Conservation (phyloP, 2,113 vertebrate genomes). For the Chloebia gouldiae region DNA sequence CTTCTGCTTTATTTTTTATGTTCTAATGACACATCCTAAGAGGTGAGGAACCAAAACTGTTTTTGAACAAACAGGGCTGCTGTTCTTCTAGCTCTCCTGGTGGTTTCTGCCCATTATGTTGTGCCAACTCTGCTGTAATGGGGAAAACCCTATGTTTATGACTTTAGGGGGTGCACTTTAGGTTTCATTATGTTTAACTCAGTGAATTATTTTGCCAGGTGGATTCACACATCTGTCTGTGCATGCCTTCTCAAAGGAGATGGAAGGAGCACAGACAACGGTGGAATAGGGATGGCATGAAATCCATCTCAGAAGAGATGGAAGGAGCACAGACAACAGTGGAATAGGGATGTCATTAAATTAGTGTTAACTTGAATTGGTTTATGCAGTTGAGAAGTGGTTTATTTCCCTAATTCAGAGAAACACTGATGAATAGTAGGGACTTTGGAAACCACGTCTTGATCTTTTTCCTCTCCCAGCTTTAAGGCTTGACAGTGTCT, state of each 20-base stretch:
- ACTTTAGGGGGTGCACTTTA: neutral
- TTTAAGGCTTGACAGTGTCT: neutral
- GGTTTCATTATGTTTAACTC: neutral
- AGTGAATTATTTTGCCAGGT: neutral
- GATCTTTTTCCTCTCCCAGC: neutral
- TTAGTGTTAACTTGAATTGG: neutral
- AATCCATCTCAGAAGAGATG: neutral
- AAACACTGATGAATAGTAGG: neutral
- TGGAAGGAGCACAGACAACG: accelerated
- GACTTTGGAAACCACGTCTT: neutral
- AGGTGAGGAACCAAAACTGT: neutral
- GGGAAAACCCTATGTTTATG: neutral
- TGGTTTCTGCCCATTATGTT: neutral
- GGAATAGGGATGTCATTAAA: neutral
- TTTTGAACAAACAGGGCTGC: neutral
- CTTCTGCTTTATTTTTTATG: neutral
- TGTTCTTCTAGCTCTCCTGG: neutral
- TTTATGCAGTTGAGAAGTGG: neutral
- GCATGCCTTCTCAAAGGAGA: neutral
- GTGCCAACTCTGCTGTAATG: neutral
- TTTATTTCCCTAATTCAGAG: neutral
- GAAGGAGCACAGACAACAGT: accelerated
- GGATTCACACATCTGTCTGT: neutral
- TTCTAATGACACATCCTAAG: neutral
- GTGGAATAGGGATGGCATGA: neutral